Percentiles rank a stretch among this genome's conserved stretches.
These are phyloP conservation scores for Pseudomyrmex pallidus DNA, from an alignment of 1,140 invertebrate species.

Conservation along the genomic window DNA sequence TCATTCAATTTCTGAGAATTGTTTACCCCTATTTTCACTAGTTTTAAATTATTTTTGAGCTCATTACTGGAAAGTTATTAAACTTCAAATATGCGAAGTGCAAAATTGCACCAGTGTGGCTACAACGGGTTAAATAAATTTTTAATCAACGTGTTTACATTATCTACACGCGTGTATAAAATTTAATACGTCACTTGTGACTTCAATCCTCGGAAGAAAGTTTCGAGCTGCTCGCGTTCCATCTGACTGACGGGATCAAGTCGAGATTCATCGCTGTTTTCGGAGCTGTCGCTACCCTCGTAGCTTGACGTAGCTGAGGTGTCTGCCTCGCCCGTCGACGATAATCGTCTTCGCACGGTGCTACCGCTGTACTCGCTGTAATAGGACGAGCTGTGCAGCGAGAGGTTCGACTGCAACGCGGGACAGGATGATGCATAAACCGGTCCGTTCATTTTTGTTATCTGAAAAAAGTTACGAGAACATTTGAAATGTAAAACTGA, in stretches of 20 bases:
- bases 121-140: background rate
- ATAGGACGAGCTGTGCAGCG: constrained; percentile 78
- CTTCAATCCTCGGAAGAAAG: constrained; percentile 92
- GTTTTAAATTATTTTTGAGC: no score
- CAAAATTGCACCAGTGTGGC: no score
- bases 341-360: constrained; percentile 79
- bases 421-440: constrained; percentile 80
- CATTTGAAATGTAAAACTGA: background rate
- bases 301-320: constrained; percentile 85
- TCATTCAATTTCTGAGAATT: no score
- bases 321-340: constrained; percentile 85
- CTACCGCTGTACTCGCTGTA: constrained; percentile 80
- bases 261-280: constrained; percentile 82
- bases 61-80: no score
- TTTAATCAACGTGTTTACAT: background rate
- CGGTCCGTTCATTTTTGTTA: constrained; percentile 74
- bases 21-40: no score
- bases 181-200: constrained; percentile 85
- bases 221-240: constrained; percentile 91
- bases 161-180: background rate
- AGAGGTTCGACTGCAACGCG: constrained; percentile 78
- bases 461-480: constrained; percentile 55
- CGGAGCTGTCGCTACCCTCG: constrained; percentile 82
- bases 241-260: constrained; percentile 87
- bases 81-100: no score